A percentile compares a stretch with the other conserved stretches of the same genome.
Evolutionary conservation across 2,888 invertebrate species (phyloP).

Genomic region (Notodonta dromedarius): DNA sequence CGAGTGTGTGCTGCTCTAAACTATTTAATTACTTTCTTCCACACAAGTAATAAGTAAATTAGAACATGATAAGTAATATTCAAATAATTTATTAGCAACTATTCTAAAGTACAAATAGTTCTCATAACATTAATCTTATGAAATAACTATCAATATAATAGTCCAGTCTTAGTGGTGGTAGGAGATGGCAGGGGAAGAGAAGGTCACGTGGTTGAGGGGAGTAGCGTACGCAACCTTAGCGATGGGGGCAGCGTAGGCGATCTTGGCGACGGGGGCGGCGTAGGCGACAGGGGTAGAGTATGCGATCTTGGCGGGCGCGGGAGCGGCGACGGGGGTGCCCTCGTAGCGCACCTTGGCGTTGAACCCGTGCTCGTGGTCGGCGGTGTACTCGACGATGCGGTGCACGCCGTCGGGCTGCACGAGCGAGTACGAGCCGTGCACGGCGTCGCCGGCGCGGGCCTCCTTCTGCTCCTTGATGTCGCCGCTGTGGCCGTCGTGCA

Average conservation of each 20-base stretch:
- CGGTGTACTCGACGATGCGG: conserved; percentile 76
- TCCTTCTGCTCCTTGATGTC: conserved; percentile 79
- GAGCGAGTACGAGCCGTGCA: conserved; percentile 78
- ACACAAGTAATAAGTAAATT: neutral
- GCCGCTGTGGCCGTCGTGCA: conserved; percentile 72
- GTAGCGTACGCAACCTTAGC: conserved; percentile 33
- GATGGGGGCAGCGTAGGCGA: conserved; percentile 19
- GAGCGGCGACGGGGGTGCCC: conserved; percentile 57
- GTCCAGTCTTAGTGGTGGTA: conserved; percentile 67
- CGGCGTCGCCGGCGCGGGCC: conserved; percentile 68
- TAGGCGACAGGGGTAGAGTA: conserved; percentile 50
- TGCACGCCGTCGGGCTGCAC: conserved; percentile 76
- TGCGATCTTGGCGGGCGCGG: conserved; percentile 46
- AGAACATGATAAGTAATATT: conserved; percentile 7
- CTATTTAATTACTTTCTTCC: too few relatives aligned
- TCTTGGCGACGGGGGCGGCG: conserved; percentile 24
- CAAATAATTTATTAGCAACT: conserved; percentile 38
- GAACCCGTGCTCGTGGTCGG: conserved; percentile 73
- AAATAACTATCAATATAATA: conserved; percentile 9
- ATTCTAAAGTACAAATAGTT: conserved; percentile 25
- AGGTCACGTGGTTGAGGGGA: conserved; percentile 60
- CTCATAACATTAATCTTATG: conserved; percentile 5
- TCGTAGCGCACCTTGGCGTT: conserved; percentile 77
- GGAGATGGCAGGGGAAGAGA: conserved; percentile 66
- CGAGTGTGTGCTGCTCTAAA: too few relatives aligned